Conservation (phyloP, 2,113 vertebrate species). For the Albula glossodonta region DNA sequence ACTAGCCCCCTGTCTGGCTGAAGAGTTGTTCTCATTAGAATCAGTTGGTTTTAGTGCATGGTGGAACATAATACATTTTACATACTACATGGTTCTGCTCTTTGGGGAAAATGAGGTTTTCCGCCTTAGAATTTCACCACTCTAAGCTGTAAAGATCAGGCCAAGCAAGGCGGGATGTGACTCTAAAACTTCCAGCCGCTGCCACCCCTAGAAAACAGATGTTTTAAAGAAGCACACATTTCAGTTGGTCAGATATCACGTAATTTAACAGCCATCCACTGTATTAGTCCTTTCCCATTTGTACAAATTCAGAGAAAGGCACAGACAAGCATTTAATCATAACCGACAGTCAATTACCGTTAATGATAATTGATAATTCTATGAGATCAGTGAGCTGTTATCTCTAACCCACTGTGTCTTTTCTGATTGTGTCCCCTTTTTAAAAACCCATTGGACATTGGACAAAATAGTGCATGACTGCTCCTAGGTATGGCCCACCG, state of each 20-base stretch:
- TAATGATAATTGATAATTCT: no score
- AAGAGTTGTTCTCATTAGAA: no score
- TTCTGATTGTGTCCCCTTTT: not conserved
- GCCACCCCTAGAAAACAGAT: not conserved
- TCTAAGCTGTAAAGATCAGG: no score
- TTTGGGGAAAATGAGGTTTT: no score
- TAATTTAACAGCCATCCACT: not conserved
- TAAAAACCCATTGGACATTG: not conserved
- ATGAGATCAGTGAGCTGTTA: not conserved
- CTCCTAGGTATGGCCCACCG: not conserved
- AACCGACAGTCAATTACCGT: not conserved
- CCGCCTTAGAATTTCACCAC: no score
- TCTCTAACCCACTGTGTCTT: not conserved
- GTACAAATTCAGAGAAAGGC: not conserved
- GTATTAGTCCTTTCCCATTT: not conserved
- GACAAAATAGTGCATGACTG: not conserved
- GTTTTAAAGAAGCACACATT: not conserved
- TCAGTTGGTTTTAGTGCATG: no score
- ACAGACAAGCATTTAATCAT: not conserved
- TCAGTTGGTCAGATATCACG: not conserved
- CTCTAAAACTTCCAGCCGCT: no score
- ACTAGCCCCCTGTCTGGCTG: no score
- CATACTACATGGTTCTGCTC: no score
- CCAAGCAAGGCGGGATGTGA: no score
- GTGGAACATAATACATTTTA: no score